Evolutionary conservation across 2,797 vertebrate genomes (phyloP).

Genomic region (Odontamblyopus lacepedii): DNA sequence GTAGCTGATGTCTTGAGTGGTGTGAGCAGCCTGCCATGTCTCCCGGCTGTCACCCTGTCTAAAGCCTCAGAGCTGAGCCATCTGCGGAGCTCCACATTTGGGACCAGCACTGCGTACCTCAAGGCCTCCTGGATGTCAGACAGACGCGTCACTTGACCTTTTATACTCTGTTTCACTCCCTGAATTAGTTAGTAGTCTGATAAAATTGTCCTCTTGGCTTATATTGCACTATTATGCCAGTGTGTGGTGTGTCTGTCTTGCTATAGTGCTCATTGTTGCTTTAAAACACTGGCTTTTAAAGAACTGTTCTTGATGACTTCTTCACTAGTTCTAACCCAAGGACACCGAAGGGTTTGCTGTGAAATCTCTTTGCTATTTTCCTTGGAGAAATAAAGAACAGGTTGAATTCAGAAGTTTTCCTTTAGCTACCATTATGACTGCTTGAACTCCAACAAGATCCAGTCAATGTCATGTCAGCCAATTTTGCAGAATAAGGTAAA

Average conservation of each 20-base stretch:
- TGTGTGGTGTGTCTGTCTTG: not conserved
- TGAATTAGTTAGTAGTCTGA: constrained; percentile 39
- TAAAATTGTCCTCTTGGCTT: constrained; percentile 40
- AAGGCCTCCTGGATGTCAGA: constrained; percentile 37
- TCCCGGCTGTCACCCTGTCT: not conserved
- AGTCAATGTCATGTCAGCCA: too few relatives aligned
- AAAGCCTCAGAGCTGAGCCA: constrained; percentile 40
- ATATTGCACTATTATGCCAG: constrained; percentile 37
- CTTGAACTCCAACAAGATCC: too few relatives aligned
- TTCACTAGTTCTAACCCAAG: not conserved
- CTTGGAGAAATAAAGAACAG: not conserved
- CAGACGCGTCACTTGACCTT: constrained; percentile 54
- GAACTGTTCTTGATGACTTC: not conserved
- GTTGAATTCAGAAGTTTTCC: not conserved
- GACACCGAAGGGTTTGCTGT: not conserved
- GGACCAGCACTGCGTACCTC: constrained; percentile 34
- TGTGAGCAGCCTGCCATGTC: constrained; percentile 11
- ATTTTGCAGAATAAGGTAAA: too few relatives aligned
- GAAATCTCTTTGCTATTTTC: not conserved
- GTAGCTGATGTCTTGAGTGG: not conserved
- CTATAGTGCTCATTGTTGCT: not conserved
- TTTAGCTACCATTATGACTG: not conserved
- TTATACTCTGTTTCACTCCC: constrained; percentile 38
- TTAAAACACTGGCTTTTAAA: not conserved
- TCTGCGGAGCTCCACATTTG: constrained; percentile 37